phyloP scores from a whole-genome alignment of 2,113 vertebrate species.

The Acanthochromis polyacanthus region DNA sequence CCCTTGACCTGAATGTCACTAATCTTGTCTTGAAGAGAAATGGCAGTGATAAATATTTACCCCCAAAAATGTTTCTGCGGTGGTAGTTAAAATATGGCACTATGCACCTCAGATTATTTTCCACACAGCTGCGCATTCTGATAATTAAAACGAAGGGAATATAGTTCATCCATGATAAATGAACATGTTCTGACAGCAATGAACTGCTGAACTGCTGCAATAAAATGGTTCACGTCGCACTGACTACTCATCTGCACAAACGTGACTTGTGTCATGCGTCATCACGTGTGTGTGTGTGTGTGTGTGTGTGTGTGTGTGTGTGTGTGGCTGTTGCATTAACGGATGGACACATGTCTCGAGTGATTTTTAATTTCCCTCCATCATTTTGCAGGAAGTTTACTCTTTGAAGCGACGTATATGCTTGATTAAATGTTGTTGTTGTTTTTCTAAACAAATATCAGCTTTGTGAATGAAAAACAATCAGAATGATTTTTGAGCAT shows the following conservation, averaged over 20 bases:
- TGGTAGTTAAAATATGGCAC: constrained; percentile 52
- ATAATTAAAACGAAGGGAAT: constrained; percentile 56
- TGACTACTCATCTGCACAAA: constrained; percentile 17
- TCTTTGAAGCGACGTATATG: too few species aligned
- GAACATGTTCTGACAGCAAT: constrained; percentile 37
- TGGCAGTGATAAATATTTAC: constrained; percentile 61
- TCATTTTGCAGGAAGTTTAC: too few species aligned
- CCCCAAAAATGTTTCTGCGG: constrained; percentile 50
- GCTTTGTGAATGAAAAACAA: too few species aligned
- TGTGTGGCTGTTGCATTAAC: background rate
- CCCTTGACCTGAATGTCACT: constrained; percentile 41
- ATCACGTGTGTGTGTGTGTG: background rate
- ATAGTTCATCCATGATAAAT: constrained; percentile 48
- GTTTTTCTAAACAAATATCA: too few species aligned
- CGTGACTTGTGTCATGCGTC: constrained; percentile 6
- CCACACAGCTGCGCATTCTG: constrained; percentile 56
- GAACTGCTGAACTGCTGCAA: constrained; percentile 43
- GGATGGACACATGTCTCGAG: background rate
- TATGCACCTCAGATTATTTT: constrained; percentile 55
- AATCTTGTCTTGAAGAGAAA: constrained; percentile 56
- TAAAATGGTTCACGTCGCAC: constrained; percentile 25
- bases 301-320: background rate
- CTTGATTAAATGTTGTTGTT: too few species aligned
- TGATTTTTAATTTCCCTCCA: too few species aligned
- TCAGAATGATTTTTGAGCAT: too few species aligned